Base-by-base conservation (phyloP, 1,140 invertebrate species). In the Bathynomus jamesi region DNA sequence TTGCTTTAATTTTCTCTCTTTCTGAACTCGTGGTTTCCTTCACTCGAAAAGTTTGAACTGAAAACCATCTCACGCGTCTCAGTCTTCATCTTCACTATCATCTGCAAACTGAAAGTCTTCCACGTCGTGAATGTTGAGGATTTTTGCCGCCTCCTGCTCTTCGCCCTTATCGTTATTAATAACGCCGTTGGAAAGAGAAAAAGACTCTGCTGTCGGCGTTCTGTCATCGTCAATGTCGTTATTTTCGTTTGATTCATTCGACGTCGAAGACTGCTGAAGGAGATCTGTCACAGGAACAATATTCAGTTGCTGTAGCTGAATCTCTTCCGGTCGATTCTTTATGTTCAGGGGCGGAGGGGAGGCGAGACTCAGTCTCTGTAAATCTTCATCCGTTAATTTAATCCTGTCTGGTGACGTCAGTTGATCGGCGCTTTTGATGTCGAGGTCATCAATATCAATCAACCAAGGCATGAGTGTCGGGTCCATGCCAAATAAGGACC, bases 401-500 rank as follows among this genome's bases (percentile, higher is more conserved):
- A 53, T 17, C 21, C 40, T 53, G 21, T 53, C 21, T 17, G 40
- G 40, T 17, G 40, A 53, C 11, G 40, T 53, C 5, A 53, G 5
- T 53, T 53, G 40, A 53, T 53, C 40, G 13, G 40, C 11, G 5
- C 11, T 17, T 53, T 53, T 53, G 13, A 53, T 53, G 21, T 53
- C 40, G 13, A 53, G 21, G 21, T 53, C 40, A 53, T 53, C 40
- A 53, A 53, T 53, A 53, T 53, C 40, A 17, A 53, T 53, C 40
- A 93, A 92, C 91, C 91, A 94, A 0, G 93, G 88, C 63, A 93
- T 83, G 80, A 91, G 91, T 0, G 91, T 90, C 1, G 92, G 91
- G 82, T 93, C 92, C 90, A 93, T 92, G 3, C 90, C 90, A 67
- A 92, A 82, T 78, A 91, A 91, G 0, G 88, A 90, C 24, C 91